Conservation (phyloP, 2,113 vertebrate species). For the Neolamprologus fasciatus region DNA sequence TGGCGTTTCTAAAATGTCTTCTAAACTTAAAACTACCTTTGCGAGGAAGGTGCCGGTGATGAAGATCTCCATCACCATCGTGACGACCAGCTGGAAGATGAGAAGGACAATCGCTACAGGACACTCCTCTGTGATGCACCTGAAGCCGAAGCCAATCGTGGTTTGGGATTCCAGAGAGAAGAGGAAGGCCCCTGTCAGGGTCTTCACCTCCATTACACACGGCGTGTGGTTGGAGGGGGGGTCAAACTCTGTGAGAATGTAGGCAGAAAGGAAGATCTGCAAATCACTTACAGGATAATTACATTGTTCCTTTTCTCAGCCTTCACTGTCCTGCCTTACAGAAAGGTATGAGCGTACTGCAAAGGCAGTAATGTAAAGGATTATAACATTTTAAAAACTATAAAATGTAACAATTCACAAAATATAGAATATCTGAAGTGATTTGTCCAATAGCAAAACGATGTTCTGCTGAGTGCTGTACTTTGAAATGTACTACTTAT, state of each 20-base stretch:
- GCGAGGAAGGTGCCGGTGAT: conserved; percentile 96
- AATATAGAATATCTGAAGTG: not conserved
- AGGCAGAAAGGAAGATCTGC: not conserved
- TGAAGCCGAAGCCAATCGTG: conserved; percentile 94
- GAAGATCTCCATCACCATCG: conserved; percentile 97
- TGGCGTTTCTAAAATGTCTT: fast-evolving
- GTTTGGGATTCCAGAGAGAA: conserved; percentile 97
- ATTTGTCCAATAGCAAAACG: not conserved
- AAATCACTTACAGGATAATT: not conserved
- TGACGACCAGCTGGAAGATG: conserved; percentile 90
- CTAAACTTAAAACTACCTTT: conserved; percentile 64
- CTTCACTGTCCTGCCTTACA: not conserved
- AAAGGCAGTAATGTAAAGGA: not conserved
- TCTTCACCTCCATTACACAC: conserved; percentile 96
- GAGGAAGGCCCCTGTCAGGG: conserved; percentile 90
- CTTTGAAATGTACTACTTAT: not conserved
- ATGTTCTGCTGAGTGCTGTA: not conserved
- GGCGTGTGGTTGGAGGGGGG: conserved; percentile 92
- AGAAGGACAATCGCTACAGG: conserved; percentile 89
- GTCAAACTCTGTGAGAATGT: conserved; percentile 62
- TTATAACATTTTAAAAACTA: not conserved
- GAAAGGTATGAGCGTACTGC: not conserved
- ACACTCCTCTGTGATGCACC: conserved; percentile 96
- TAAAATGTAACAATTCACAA: not conserved
- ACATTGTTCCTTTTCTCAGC: not conserved